Percentiles rank a stretch among this genome's conserved stretches.
Conservation (phyloP, 2,888 invertebrate species). For the Creontiades dilutus region DNA sequence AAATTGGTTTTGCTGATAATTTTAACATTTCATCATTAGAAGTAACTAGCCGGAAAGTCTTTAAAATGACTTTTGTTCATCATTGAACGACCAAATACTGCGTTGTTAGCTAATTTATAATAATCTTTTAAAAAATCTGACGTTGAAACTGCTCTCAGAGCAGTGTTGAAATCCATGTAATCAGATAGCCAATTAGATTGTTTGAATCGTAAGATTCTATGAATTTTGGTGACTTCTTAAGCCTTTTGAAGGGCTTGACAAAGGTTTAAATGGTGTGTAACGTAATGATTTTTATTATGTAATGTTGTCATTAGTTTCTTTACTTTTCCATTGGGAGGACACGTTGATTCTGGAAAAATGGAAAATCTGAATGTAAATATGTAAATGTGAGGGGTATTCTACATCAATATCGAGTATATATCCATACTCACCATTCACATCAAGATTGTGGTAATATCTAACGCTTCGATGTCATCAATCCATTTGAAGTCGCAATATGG, state of each 20-base stretch:
- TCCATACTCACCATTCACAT: constrained; percentile 75
- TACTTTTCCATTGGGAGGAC: constrained; percentile 42
- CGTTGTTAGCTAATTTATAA: constrained; percentile 38
- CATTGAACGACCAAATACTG: constrained; percentile 24
- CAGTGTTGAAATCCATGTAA: constrained; percentile 59
- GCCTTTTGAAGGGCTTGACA: constrained; percentile 31
- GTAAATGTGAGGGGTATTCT: constrained; percentile 78
- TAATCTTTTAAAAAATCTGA: constrained; percentile 25
- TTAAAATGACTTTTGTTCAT: not conserved
- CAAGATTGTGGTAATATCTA: constrained; percentile 55
- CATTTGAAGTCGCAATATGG: constrained; percentile 77
- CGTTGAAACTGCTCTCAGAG: not conserved
- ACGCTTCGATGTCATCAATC: constrained; percentile 72
- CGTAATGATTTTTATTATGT: constrained; percentile 35
- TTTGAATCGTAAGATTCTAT: constrained; percentile 48
- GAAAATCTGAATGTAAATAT: constrained; percentile 76
- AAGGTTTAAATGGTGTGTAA: constrained; percentile 47
- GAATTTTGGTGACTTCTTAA: constrained; percentile 41
- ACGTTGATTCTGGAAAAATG: constrained; percentile 37
- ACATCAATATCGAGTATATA: constrained; percentile 77
- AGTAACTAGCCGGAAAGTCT: too few species aligned
- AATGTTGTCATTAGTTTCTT: constrained; percentile 53
- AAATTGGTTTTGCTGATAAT: too few species aligned
- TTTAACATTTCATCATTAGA: too few species aligned
- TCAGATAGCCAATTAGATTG: constrained; percentile 52